Evolutionary conservation across 2,113 vertebrate genomes (phyloP), one percentile per base, ranked within the genome.

Genomic region (Motacilla tschutschensis): DNA sequence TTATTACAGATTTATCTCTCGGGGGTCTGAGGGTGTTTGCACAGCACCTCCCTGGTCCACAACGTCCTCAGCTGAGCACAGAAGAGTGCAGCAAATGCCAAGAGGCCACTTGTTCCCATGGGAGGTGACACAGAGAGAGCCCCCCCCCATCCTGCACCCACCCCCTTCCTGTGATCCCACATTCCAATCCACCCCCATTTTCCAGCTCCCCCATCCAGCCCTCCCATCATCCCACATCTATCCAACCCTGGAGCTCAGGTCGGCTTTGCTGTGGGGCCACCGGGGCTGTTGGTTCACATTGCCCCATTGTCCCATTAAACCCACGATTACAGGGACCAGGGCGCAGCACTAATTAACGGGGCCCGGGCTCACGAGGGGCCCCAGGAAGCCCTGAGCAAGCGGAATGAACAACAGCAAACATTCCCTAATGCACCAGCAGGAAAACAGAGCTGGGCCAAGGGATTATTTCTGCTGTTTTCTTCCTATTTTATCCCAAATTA

Each of bases 361-460:
- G 21, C 36, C 33, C 5, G 1, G 33, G 33, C 72, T 69, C 72
- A 84, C 25, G 3, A 77, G 82, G 73, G 79, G 73, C 87, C 83
- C 89, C 14, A 9, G 79, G 85, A 93, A 94, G 35, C 93, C 82
- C 92, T 92, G 92, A 93, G 85, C 91, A 83, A 94, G 93, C 87
- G 18, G 79, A 87, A 85, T 4, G 19, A 93, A 93, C 91, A 95
- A 94, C 93, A 38, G 85, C 85, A 83, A 92, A 88, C 6, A 48
- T 78, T 53, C 83, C 79, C 78, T 79, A 87, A 62, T 8, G 36
- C 86, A 31, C 18, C 60, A 6, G 33, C 57, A 18, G 28, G 48
- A 82, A 75, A 90, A 76, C 79, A 43, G 40, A 82, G 78, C 65
- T 5, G 5, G 57, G 79, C 64, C 29, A 2, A 43, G 65, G 83